These are phyloP conservation scores for Xerus rutilus DNA, from an alignment of 2,797 vertebrate species.

Conservation along the genomic window DNA sequence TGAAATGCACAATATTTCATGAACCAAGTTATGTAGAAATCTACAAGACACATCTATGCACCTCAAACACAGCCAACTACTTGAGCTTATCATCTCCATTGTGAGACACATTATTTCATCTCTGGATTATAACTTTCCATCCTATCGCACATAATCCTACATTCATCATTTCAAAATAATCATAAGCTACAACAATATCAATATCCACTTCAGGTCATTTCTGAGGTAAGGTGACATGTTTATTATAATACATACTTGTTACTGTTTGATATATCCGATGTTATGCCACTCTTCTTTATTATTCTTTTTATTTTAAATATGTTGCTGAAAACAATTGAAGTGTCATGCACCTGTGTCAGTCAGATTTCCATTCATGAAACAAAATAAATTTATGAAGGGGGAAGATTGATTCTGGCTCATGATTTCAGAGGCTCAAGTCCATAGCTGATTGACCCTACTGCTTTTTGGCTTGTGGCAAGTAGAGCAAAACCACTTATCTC, in stretches of 20 bases:
- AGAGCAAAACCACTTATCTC: too few species aligned
- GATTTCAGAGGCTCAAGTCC: background rate
- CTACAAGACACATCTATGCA: background rate
- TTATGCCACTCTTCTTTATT: background rate
- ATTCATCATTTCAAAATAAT: background rate
- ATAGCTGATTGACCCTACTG: background rate
- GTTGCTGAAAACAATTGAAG: background rate
- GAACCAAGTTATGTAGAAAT: background rate
- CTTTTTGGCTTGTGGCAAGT: too few species aligned
- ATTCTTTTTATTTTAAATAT: background rate
- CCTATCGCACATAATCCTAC: background rate
- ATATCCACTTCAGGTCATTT: background rate
- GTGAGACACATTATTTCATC: background rate
- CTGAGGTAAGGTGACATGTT: background rate
- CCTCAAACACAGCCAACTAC: background rate
- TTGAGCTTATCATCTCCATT: background rate
- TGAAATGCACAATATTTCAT: background rate
- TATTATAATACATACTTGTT: background rate
- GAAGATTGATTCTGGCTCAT: background rate
- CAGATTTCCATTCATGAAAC: background rate
- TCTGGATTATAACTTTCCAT: background rate
- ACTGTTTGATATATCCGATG: background rate
- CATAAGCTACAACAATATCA: background rate
- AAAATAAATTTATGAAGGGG: background rate
- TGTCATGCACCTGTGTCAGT: background rate